Percentiles rank a stretch among this genome's conserved stretches.
phyloP scores from a whole-genome alignment of 2,113 vertebrate genomes.

The Tichodroma muraria region DNA sequence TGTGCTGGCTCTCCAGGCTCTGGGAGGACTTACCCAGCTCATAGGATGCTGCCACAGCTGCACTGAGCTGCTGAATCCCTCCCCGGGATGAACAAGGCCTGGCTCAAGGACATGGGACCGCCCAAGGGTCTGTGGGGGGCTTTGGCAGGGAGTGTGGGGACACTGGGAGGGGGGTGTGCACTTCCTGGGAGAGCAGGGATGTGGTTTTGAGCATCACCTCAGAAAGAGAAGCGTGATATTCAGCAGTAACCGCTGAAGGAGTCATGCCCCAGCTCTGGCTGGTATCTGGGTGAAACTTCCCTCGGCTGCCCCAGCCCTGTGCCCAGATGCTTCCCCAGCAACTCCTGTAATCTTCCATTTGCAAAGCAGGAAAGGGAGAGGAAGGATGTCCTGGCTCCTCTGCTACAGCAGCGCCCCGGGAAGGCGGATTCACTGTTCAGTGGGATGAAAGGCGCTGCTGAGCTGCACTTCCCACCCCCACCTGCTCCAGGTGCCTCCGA shows the following conservation, averaged over 20 bases:
- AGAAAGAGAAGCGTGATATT: no score
- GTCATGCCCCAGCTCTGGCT: background rate
- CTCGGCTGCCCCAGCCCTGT: background rate
- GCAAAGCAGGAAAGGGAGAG: background rate
- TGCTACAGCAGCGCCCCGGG: background rate
- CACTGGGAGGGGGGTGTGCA: rapidly evolving
- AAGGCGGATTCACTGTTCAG: rapidly evolving
- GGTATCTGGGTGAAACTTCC: no score
- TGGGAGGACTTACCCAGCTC: rapidly evolving
- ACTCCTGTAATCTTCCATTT: background rate
- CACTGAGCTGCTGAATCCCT: rapidly evolving
- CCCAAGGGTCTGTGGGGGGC: rapidly evolving
- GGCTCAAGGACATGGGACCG: background rate
- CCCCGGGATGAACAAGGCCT: background rate
- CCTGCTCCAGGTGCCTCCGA: background rate
- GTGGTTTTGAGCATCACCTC: background rate
- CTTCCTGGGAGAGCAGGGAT: background rate
- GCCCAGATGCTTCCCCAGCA: background rate
- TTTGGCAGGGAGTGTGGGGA: rapidly evolving
- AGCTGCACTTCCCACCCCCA: background rate
- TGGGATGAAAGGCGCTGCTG: background rate
- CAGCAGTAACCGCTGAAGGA: background rate
- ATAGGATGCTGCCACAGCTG: background rate
- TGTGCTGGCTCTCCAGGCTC: rapidly evolving
- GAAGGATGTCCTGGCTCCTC: background rate